Conservation (phyloP, 2,113 vertebrate genomes). For the Nerophis lumbriciformis region DNA sequence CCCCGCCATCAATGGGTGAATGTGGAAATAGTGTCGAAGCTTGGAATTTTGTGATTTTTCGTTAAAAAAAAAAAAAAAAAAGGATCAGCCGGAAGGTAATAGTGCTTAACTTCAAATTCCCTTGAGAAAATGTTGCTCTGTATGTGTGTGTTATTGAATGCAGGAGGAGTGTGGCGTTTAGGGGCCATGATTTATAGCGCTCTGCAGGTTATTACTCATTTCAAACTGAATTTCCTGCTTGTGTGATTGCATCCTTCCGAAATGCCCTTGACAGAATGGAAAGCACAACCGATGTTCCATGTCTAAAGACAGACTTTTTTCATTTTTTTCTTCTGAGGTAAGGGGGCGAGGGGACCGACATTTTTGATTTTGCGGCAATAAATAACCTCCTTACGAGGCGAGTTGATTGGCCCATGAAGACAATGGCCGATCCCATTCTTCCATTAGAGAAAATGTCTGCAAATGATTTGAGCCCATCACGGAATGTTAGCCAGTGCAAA, state of each 20-base stretch:
- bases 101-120: constrained; percentile 7
- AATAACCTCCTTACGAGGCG: constrained; percentile 51
- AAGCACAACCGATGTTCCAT: constrained; percentile 59
- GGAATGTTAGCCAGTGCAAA: constrained; percentile 20
- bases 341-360: constrained; percentile 14
- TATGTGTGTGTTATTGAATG: constrained; percentile 20
- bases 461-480: constrained; percentile 31
- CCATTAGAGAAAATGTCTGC: constrained; percentile 28
- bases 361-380: constrained; percentile 50
- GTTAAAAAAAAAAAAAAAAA: background rate
- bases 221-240: constrained; percentile 59
- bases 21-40: no score
- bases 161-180: constrained; percentile 37
- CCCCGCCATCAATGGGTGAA: no score
- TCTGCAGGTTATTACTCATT: constrained; percentile 64
- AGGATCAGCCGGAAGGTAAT: background rate
- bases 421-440: constrained; percentile 31
- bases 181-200: constrained; percentile 54
- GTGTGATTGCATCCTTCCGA: constrained; percentile 56
- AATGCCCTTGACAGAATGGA: constrained; percentile 67
- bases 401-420: constrained; percentile 42
- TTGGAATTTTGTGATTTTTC: background rate
- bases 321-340: background rate
- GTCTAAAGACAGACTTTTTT: constrained; percentile 61
- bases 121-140: constrained; percentile 6